Percentiles rank a stretch among this genome's conserved stretches.
These are phyloP conservation scores for Micrastur ruficollis DNA, from an alignment of 2,797 vertebrate species.

Conservation along the genomic window DNA sequence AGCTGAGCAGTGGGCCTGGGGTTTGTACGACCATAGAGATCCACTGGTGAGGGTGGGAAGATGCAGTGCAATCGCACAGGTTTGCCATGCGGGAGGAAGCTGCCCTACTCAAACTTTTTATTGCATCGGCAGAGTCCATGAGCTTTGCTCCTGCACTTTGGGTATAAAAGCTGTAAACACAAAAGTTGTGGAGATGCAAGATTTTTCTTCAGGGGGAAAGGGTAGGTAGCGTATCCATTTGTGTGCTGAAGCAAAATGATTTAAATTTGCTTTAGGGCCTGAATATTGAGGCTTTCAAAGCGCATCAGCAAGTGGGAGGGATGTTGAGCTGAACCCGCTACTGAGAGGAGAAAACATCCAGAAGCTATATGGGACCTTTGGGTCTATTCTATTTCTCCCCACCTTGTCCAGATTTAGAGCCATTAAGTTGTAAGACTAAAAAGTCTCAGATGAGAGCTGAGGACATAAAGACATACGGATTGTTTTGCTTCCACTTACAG, in stretches of 20 bases:
- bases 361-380: not conserved
- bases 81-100: not conserved
- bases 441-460: not conserved
- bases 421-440: not conserved
- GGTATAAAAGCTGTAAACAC: not conserved
- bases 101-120: not conserved
- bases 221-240: not conserved
- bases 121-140: accelerated
- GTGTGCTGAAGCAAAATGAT: not conserved
- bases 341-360: not conserved
- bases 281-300: not conserved
- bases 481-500: not conserved
- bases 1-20: not conserved
- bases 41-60: not conserved
- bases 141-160: not conserved
- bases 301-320: not conserved
- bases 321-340: not conserved
- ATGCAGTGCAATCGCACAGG: not conserved
- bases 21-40: not conserved
- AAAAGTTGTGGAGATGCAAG: not conserved
- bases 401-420: not conserved
- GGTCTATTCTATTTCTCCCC: not conserved
- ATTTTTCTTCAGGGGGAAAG: not conserved
- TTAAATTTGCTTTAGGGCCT: not conserved
- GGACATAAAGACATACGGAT: not conserved